phyloP scores from a whole-genome alignment of 2,113 vertebrate species.

The Capreolus pygargus region DNA sequence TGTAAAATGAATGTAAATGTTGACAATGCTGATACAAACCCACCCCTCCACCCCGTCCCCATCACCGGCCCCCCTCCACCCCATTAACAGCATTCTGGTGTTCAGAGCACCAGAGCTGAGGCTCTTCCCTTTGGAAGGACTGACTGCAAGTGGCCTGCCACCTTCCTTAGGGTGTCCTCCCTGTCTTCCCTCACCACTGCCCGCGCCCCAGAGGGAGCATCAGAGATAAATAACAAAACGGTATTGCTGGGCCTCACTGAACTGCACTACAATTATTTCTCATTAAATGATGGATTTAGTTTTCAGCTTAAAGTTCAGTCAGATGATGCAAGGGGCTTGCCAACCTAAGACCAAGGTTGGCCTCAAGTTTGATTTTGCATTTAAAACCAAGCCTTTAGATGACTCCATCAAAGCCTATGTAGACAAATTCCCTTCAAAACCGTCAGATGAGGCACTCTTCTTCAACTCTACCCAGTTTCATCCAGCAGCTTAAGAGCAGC shows the following conservation, averaged over 20 bases:
- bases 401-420: not conserved
- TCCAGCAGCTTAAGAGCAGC: not conserved
- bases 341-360: not conserved
- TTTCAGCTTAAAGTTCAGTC: not conserved
- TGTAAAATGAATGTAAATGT: conserved; percentile 85
- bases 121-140: conserved; percentile 54
- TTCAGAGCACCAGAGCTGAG: conserved; percentile 68
- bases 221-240: too few relatives aligned
- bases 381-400: not conserved
- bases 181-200: not conserved
- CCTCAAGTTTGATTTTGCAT: not conserved
- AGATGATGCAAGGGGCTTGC: not conserved
- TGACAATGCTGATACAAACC: conserved; percentile 79
- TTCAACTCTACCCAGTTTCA: not conserved
- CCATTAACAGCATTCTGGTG: conserved; percentile 76
- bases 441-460: not conserved
- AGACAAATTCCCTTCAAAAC: not conserved
- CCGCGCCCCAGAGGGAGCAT: not conserved
- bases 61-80: not conserved
- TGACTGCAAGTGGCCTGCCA: conserved; percentile 38
- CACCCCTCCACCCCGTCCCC: not conserved
- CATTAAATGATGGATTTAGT: not conserved
- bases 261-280: not conserved
- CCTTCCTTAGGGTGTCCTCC: not conserved
- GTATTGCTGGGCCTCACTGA: not conserved